Conservation (phyloP, 2,888 invertebrate species). For the Acleris emargana region DNA sequence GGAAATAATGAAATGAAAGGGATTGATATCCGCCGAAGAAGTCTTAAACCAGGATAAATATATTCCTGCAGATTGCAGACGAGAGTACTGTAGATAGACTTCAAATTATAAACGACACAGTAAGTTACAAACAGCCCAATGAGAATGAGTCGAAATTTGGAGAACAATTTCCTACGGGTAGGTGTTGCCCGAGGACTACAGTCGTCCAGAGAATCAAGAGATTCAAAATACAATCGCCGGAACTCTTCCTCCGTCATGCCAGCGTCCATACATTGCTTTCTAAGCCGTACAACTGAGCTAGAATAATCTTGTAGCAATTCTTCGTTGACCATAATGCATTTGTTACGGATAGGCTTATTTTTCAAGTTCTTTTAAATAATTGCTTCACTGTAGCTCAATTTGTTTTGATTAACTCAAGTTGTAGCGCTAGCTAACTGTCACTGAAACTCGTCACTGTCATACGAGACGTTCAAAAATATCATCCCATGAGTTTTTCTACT, state of each 20-base stretch:
- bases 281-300: slow-evolving; percentile 83
- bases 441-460: too few species aligned
- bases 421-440: too few species aligned
- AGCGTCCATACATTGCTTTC: slow-evolving; percentile 81
- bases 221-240: slow-evolving; percentile 79
- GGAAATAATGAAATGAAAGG: slow-evolving; percentile 91
- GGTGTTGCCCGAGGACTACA: slow-evolving; percentile 17
- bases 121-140: slow-evolving; percentile 49
- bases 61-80: slow-evolving; percentile 90
- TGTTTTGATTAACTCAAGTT: too few species aligned
- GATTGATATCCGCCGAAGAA: slow-evolving; percentile 88
- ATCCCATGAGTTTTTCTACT: too few species aligned
- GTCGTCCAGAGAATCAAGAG: slow-evolving; percentile 68
- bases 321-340: slow-evolving; percentile 48
- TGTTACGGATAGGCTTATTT: too few species aligned
- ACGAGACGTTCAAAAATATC: too few species aligned
- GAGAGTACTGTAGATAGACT: slow-evolving; percentile 86
- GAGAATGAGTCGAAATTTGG: slow-evolving; percentile 47
- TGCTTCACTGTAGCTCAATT: too few species aligned
- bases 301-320: slow-evolving; percentile 68
- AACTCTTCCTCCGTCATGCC: slow-evolving; percentile 86
- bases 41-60: slow-evolving; percentile 91
- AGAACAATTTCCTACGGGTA: slow-evolving; percentile 13
- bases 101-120: slow-evolving; percentile 79
- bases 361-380: too few species aligned